Evolutionary conservation across 2,113 vertebrate genomes (phyloP), one percentile per base, ranked within the genome.

Genomic region (Scytalopus superciliaris): DNA sequence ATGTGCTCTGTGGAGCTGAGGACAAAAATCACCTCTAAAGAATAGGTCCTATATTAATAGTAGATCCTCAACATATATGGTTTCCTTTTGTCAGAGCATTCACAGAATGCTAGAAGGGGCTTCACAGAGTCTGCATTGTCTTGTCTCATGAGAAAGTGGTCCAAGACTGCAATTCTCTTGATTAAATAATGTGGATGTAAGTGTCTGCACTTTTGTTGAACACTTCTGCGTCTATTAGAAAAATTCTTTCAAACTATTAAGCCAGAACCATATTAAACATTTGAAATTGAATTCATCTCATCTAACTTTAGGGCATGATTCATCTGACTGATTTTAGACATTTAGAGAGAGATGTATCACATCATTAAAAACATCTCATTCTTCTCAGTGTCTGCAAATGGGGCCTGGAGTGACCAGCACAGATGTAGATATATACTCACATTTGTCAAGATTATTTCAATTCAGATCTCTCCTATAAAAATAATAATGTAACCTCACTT

Each of bases 291-390:
- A 92, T 96, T 93, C 13, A 85, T 92, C 90, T 94, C 83, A 62
- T 93, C 80, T 96, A 89, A 94, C 93, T 95, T 89, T 27, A 94
- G 91, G 94, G 80, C 91, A 95, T 74, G 90, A 89, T 94, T 93
- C 76, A 90, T 82, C 80, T 0, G 35, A 93, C 83, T 75, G 91
- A 78, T 89, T 94, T 84, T 52, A 91, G 76, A 95, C 76, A 96
- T 91, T 80, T 59, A 81, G 64, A 47, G 76, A 89, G 60, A 93
- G 89, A 94, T 87, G 56, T 81, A 95, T 93, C 91, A 75, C 91
- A 84, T 72, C 88, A 96, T 91, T 97, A 93, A 94, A 93, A 89
- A 94, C 21, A 94, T 44, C 73, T 97, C 73, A 84, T 95, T 96
- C 73, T 94, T 96, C 76, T 52, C 86, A 87, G 64, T 87, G 35